Conservation (phyloP, 2,888 invertebrate genomes). For the Temnothorax rugatulus region DNA sequence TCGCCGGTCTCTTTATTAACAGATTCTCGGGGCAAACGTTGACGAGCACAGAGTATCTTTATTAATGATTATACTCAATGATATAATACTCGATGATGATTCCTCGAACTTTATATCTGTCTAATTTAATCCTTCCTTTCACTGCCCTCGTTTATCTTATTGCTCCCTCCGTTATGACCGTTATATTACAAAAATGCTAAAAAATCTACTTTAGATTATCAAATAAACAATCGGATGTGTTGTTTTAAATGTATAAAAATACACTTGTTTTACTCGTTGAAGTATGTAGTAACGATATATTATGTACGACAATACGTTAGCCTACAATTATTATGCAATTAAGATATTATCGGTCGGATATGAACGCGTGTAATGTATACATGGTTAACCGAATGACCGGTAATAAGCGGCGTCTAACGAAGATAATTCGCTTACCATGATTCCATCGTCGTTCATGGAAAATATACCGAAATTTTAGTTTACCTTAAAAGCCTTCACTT, state of each 20-base stretch:
- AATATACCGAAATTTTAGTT: constrained; percentile 73
- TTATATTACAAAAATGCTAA: neutral
- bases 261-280: neutral
- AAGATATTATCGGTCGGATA: constrained; percentile 28
- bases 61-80: constrained; percentile 20
- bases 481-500: constrained; percentile 73
- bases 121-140: neutral
- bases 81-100: neutral
- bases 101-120: neutral
- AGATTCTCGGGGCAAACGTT: constrained; percentile 33
- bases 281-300: neutral
- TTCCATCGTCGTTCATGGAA: constrained; percentile 62
- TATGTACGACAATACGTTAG: constrained; percentile 4
- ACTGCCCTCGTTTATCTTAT: neutral
- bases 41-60: neutral
- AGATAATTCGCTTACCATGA: constrained; percentile 60
- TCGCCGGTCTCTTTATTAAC: constrained; percentile 67
- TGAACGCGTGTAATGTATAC: constrained; percentile 44
- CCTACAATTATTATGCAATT: constrained; percentile 36
- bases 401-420: constrained; percentile 49
- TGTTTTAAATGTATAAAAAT: neutral
- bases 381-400: constrained; percentile 55
- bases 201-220: neutral
- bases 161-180: neutral
- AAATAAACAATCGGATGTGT: neutral